Evolutionary conservation across 2,888 invertebrate genomes (phyloP), one percentile per base, ranked within the genome.

Genomic region (Nemapogon koenigi): DNA sequence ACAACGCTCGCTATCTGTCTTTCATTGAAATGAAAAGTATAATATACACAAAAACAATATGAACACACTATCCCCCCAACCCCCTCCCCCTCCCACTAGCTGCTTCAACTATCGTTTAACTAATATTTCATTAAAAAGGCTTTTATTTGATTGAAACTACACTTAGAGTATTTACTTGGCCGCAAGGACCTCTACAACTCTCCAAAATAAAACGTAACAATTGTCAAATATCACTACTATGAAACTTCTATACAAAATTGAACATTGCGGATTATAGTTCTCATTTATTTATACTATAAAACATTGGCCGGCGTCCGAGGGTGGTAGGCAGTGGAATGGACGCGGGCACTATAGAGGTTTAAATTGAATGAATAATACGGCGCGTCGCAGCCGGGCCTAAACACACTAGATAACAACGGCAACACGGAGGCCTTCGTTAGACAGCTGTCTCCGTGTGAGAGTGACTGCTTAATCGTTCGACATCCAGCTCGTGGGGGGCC

Each of bases 381-480:
- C 67, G 75, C 72, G 69, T 63, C 75, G 71, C 63, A n/a, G n/a
- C n/a, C n/a, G n/a, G n/a, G n/a, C n/a, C n/a, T n/a, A n/a, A n/a
- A n/a, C n/a, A n/a, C n/a, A n/a, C 57, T 55, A 51, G 49, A 53
- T 49, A 49, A 48, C 41, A 39, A 42, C 52, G 44, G 47, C 46
- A 46, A 41, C 46, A 53, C 43, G 35, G 25, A 50, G 39, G 52
- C 43, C 29, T 7, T 19, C 31, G 62, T 66, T 92, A 94, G 71
- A 94, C 94, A 68, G 94, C 94, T 56, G 94, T 94, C 84, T 94
- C 94, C 60, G 94, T 94, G 83, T 94, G 94, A 82, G 91, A 91
- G 83, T 94, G 92, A 60, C 90, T 90, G 63, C 93, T 93, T 57
- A 94, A 86, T 53, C 93, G 88, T 82, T 94, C 94, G 65, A 93